Evolutionary conservation across 2,797 vertebrate genomes (phyloP).

Genomic region (Haliaeetus albicilla): DNA sequence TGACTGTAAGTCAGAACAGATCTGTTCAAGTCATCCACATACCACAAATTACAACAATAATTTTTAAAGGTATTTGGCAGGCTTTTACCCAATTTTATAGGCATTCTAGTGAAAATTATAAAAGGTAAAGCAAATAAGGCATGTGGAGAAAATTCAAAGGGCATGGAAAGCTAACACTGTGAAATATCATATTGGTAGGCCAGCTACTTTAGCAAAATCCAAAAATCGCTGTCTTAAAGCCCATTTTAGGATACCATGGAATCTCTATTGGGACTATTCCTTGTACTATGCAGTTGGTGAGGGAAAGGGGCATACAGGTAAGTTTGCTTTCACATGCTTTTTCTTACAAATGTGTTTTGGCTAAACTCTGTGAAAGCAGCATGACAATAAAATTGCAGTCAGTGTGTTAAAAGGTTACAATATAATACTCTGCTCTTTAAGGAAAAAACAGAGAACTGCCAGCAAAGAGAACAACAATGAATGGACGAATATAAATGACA

Average conservation of each 20-base stretch:
- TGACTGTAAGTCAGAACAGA: neutral
- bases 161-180: neutral
- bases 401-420: neutral
- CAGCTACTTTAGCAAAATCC: neutral
- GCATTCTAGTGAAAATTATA: neutral
- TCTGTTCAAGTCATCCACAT: neutral
- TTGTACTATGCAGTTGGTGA: neutral
- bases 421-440: neutral
- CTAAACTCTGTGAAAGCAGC: neutral
- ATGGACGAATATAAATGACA: neutral
- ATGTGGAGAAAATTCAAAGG: neutral
- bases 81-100: neutral
- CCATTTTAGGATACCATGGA: neutral
- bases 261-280: neutral
- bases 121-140: neutral
- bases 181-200: neutral
- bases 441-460: neutral
- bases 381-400: neutral
- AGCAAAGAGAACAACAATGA: neutral
- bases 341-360: neutral
- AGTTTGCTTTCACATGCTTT: neutral
- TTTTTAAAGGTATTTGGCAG: neutral
- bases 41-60: neutral
- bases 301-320: neutral
- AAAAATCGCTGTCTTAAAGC: neutral